Evolutionary conservation across 2,888 invertebrate genomes (phyloP).

Genomic region (Meloe dianella): DNA sequence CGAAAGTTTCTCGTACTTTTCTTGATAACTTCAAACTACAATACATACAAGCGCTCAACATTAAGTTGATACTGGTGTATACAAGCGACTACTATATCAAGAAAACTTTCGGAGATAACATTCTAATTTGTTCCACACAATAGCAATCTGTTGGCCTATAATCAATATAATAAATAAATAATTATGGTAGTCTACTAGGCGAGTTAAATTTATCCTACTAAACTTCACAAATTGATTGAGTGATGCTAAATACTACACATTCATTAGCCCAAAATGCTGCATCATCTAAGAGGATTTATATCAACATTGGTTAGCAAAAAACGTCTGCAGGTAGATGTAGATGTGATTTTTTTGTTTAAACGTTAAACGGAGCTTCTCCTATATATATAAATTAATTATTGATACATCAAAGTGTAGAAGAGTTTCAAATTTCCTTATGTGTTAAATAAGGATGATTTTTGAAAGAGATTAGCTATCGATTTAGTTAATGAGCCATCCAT

Average conservation of each 20-base stretch:
- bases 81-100: background rate
- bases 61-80: background rate
- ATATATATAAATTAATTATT: background rate
- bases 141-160: background rate
- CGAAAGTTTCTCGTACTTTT: background rate
- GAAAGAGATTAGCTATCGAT: conserved; percentile 24
- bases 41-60: no score
- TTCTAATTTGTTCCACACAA: no score
- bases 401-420: background rate
- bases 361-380: background rate
- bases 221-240: no score
- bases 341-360: no score
- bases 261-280: no score
- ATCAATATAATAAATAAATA: background rate
- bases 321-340: no score
- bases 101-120: background rate
- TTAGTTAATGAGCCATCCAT: conserved; percentile 21
- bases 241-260: no score
- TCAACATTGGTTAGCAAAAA: no score
- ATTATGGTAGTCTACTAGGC: no score
- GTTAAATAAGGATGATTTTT: conserved; percentile 5
- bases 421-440: conserved; percentile 12
- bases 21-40: background rate
- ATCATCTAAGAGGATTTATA: no score
- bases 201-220: no score